Evolutionary conservation across 2,113 vertebrate species (phyloP).

Genomic region (Chitala chitala): DNA sequence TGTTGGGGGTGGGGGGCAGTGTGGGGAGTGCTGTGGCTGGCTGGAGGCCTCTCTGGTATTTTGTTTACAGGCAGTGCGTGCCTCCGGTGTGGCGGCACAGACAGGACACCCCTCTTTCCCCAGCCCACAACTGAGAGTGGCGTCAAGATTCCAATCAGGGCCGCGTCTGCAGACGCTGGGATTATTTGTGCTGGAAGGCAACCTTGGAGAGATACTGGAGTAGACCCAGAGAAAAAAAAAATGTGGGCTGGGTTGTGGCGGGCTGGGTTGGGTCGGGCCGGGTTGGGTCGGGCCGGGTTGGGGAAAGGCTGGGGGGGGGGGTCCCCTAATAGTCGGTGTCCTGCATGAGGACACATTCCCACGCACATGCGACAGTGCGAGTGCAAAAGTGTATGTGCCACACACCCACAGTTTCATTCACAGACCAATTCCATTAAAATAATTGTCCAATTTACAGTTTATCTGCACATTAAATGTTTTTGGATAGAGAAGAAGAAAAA

Average conservation of each 20-base stretch:
- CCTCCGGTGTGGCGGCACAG: constrained; percentile 29
- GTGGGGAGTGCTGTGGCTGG: constrained; percentile 3
- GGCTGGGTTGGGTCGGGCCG: neutral
- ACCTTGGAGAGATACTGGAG: constrained; percentile 41
- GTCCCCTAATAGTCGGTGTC: too few species aligned
- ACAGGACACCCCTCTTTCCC: constrained; percentile 47
- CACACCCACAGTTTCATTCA: neutral
- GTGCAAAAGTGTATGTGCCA: too few species aligned
- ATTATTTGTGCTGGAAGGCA: constrained; percentile 63
- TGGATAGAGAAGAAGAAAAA: neutral
- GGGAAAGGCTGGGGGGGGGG: neutral
- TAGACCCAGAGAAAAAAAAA: neutral
- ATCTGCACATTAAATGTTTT: too few species aligned
- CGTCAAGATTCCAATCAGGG: constrained; percentile 64
- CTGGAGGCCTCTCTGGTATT: constrained; percentile 43
- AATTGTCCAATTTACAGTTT: too few species aligned
- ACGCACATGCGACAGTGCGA: constrained; percentile 20
- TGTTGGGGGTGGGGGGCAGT: neutral
- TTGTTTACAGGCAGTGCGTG: constrained; percentile 46
- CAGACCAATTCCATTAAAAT: too few species aligned
- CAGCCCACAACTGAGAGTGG: constrained; percentile 61
- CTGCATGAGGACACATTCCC: constrained; percentile 27
- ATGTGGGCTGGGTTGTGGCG: neutral
- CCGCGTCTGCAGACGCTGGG: constrained; percentile 56
- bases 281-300: neutral